Base-by-base conservation (phyloP, 1,140 invertebrate species). In the Trachymyrmex cornetzi region DNA sequence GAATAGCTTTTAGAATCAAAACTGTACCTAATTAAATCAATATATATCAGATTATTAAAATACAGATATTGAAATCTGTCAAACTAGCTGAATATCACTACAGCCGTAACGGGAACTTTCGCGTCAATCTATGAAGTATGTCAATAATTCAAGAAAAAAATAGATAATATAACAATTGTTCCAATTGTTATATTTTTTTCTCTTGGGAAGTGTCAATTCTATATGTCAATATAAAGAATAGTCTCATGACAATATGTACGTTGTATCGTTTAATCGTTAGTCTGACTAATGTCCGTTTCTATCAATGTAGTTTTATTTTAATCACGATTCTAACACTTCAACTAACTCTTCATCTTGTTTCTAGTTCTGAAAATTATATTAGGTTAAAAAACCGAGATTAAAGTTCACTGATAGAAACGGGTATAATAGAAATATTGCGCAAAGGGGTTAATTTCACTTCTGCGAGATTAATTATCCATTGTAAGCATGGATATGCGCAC, bases 401-500 rank as follows among this genome's bases (percentile, higher is more conserved):
- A 44, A 7, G 3, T 44, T 44, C 11, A 44, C 38, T 44, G 1
- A 44, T 44, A 44, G 7, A 38, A 44, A 44, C 11, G 9, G 38
- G 1, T 11, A 44, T 30, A 77, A n/a, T 24, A 55, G 24, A 55
- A 14, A 19, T 34, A 57, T 30, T 30, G 24, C 38, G 19, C 63
- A 34, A 80, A 30, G 14, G 7, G 14, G 7, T 50, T 27, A 34
- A 55, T 3, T 44, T 44, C 12, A 82, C 4, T 22, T 22, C 50
- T 44, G 24, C n/a, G 11, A 38, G 30, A 80, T 67, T 9, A 71
- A 44, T 59, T 59, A 59, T 48, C 55, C 44, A 57, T 59, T 61
- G 50, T 16, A 69, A 55, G 11, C 14, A 19, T 16, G 24, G 16
- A 27, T 38, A 55, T 24, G 16, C 11, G 53, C 59, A 7, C 11